Conservation (phyloP, 2,797 vertebrate species). For the Galagoides demidoff region DNA sequence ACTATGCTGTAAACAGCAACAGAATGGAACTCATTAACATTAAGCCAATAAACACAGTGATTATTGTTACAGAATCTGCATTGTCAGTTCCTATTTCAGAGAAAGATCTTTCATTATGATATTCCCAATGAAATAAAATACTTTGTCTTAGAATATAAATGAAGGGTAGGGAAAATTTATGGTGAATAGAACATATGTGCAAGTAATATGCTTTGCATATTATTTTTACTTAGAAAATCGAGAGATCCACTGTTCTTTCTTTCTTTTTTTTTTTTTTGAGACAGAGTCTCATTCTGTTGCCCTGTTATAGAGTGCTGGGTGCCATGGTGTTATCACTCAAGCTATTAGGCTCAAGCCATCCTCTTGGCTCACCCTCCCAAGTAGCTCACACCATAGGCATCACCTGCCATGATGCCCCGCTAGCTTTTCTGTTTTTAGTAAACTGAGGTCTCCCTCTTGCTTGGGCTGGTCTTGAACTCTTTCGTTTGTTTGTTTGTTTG, state of each 20-base stretch:
- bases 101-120: conserved; percentile 45
- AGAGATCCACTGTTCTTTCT: not conserved
- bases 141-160: conserved; percentile 51
- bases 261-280: not conserved
- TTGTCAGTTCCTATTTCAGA: conserved; percentile 47
- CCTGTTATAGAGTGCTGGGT: too few species aligned
- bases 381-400: too few species aligned
- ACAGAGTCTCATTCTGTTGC: too few species aligned
- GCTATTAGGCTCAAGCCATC: too few species aligned
- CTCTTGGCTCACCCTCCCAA: too few species aligned
- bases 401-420: too few species aligned
- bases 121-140: conserved; percentile 55
- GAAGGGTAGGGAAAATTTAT: conserved; percentile 34
- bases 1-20: not conserved
- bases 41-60: conserved; percentile 13
- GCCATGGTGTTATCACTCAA: too few species aligned
- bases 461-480: too few species aligned
- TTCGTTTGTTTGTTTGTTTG: too few species aligned
- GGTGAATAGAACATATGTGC: conserved; percentile 61
- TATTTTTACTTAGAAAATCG: conserved; percentile 52
- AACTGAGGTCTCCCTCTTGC: too few species aligned
- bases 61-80: conserved; percentile 50
- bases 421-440: too few species aligned
- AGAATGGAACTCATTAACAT: not conserved
- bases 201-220: conserved; percentile 17